Conservation (phyloP, 2,797 vertebrate species). For the Thaleichthys pacificus region DNA sequence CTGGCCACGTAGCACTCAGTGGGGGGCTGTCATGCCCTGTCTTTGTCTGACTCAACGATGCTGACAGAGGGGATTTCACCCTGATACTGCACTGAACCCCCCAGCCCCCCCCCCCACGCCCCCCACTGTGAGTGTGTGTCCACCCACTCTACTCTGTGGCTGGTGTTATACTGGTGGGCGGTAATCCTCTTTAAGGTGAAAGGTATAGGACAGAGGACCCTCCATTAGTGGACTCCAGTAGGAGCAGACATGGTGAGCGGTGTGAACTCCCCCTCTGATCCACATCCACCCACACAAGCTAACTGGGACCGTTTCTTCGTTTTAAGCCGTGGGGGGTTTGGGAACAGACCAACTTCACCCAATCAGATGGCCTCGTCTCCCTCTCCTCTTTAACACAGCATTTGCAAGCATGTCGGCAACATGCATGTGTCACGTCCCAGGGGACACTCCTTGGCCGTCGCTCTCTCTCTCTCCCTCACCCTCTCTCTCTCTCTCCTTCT, state of each 20-base stretch:
- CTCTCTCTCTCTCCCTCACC: slow-evolving; percentile 31
- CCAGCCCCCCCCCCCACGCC: neutral
- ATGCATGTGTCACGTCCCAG: slow-evolving; percentile 23
- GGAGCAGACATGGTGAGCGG: slow-evolving; percentile 19
- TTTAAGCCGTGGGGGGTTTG: neutral
- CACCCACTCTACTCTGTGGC: slow-evolving; percentile 6
- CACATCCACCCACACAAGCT: neutral
- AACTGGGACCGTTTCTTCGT: neutral
- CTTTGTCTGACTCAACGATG: slow-evolving; percentile 30
- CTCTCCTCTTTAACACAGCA: slow-evolving; percentile 34
- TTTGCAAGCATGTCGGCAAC: slow-evolving; percentile 26
- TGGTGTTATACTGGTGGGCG: slow-evolving; percentile 19
- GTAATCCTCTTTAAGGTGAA: slow-evolving; percentile 44
- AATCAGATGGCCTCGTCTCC: neutral
- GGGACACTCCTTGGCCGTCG: slow-evolving; percentile 19
- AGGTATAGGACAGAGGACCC: slow-evolving; percentile 22
- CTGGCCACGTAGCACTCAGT: neutral
- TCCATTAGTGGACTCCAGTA: slow-evolving; percentile 9
- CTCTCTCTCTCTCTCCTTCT: neutral
- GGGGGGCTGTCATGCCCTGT: slow-evolving; percentile 13
- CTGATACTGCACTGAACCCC: slow-evolving; percentile 10
- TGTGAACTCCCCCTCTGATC: slow-evolving; percentile 11
- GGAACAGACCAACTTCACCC: neutral
- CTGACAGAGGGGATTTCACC: slow-evolving; percentile 39
- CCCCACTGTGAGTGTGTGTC: slow-evolving; percentile 20